Percentiles rank a stretch among this genome's conserved stretches.
phyloP scores from a whole-genome alignment of 2,888 invertebrate genomes.

The Noctua comes region DNA sequence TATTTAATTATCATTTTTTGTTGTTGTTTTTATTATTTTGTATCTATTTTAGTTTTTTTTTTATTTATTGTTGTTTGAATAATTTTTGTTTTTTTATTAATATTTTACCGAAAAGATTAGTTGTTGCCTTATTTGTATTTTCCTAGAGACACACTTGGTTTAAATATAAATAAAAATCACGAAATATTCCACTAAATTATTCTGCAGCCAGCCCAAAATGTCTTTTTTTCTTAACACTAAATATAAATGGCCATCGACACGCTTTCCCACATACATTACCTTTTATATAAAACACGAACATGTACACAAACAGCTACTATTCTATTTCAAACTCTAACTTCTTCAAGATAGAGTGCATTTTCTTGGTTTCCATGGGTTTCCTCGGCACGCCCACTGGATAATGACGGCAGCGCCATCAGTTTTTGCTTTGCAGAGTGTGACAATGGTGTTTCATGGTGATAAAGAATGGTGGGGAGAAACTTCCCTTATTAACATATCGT shows the following conservation, averaged over 20 bases:
- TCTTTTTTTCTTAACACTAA: not conserved
- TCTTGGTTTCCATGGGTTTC: slow-evolving; percentile 16
- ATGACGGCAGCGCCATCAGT: slow-evolving; percentile 44
- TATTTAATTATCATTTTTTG: too few species aligned
- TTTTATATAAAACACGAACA: slow-evolving; percentile 9
- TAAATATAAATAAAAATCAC: not conserved
- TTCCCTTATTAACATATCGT: slow-evolving; percentile 45
- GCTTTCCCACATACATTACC: slow-evolving; percentile 14
- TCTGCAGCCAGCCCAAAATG: too few species aligned
- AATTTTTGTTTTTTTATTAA: not conserved
- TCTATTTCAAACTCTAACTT: slow-evolving; percentile 1
- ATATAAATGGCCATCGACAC: slow-evolving; percentile 31
- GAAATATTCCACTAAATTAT: not conserved
- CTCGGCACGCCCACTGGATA: slow-evolving; percentile 55
- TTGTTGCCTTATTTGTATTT: not conserved
- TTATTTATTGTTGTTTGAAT: too few species aligned
- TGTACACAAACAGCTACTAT: not conserved
- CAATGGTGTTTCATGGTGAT: slow-evolving; percentile 56
- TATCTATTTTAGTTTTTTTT: too few species aligned
- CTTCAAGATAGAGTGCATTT: slow-evolving; percentile 21
- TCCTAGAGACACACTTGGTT: not conserved
- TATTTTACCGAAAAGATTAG: not conserved
- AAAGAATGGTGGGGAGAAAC: slow-evolving; percentile 37
- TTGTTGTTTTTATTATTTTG: too few species aligned
- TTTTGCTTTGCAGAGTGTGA: slow-evolving; percentile 48